Conservation (phyloP, 2,797 vertebrate species). For the Thamnophis elegans region DNA sequence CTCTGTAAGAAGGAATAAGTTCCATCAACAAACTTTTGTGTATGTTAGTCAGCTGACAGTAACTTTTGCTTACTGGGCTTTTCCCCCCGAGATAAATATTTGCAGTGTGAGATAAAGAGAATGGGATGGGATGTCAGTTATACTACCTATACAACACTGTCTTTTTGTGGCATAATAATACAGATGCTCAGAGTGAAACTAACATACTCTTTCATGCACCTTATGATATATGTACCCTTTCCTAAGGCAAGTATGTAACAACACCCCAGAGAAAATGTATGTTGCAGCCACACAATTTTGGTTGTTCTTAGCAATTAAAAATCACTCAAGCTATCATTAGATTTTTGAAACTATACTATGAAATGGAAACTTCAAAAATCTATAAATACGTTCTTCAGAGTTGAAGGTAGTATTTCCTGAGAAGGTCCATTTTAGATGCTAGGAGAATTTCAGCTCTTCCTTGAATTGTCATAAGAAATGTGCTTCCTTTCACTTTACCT, state of each 20-base stretch:
- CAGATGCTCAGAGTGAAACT: background rate
- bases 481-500: conserved; percentile 8
- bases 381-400: conserved; percentile 52
- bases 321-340: conserved; percentile 15
- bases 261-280: background rate
- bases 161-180: background rate
- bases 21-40: background rate
- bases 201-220: background rate
- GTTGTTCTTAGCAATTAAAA: conserved; percentile 45
- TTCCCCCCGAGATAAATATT: conserved; percentile 17
- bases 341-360: conserved; percentile 60
- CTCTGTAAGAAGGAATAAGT: conserved; percentile 17
- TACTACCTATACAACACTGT: background rate
- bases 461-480: conserved; percentile 21
- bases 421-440: background rate
- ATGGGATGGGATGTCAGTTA: background rate
- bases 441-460: conserved; percentile 20
- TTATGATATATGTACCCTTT: background rate
- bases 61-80: conserved; percentile 12
- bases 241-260: background rate
- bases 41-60: conserved; percentile 20
- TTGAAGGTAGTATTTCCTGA: background rate
- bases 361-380: conserved; percentile 61
- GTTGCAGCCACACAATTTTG: background rate
- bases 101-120: background rate